Percentiles rank a stretch among this genome's conserved stretches.
Conservation (phyloP, 2,888 invertebrate genomes). For the Drosophila paucipuncta region DNA sequence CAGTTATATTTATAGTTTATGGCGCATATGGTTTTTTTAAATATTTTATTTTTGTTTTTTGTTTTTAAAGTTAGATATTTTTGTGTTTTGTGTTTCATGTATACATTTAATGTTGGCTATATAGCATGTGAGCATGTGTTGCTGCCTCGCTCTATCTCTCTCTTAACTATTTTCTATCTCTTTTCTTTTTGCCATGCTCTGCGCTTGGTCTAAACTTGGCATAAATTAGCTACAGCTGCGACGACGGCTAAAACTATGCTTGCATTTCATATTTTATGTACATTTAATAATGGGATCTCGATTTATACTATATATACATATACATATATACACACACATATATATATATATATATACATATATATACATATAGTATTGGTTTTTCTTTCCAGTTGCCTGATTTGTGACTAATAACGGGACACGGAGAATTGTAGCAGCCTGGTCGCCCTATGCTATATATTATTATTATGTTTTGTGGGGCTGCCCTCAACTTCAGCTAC, state of each 20-base stretch:
- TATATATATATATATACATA: constrained; percentile 13
- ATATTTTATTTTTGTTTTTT: constrained; percentile 36
- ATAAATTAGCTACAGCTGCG: constrained; percentile 50
- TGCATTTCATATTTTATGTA: constrained; percentile 38
- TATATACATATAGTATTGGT: constrained; percentile 13
- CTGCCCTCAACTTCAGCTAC: constrained; percentile 4
- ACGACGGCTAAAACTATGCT: constrained; percentile 50
- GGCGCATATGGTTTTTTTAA: constrained; percentile 39
- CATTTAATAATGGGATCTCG: constrained; percentile 39
- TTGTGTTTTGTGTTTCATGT: not conserved
- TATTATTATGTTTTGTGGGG: constrained; percentile 1
- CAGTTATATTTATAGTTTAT: constrained; percentile 42
- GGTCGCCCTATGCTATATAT: constrained; percentile 19
- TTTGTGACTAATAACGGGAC: constrained; percentile 42
- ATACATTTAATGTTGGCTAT: constrained; percentile 54
- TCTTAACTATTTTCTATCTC: constrained; percentile 12
- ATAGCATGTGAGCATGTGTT: constrained; percentile 51
- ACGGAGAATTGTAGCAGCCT: constrained; percentile 22
- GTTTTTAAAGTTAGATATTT: constrained; percentile 32
- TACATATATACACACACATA: constrained; percentile 15
- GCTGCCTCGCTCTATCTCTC: constrained; percentile 10
- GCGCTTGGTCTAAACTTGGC: constrained; percentile 62
- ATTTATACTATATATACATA: constrained; percentile 22
- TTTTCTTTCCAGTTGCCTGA: constrained; percentile 17
- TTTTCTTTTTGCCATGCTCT: constrained; percentile 12